Evolutionary conservation across 2,888 invertebrate species (phyloP).

Genomic region (Diaphora mendica): DNA sequence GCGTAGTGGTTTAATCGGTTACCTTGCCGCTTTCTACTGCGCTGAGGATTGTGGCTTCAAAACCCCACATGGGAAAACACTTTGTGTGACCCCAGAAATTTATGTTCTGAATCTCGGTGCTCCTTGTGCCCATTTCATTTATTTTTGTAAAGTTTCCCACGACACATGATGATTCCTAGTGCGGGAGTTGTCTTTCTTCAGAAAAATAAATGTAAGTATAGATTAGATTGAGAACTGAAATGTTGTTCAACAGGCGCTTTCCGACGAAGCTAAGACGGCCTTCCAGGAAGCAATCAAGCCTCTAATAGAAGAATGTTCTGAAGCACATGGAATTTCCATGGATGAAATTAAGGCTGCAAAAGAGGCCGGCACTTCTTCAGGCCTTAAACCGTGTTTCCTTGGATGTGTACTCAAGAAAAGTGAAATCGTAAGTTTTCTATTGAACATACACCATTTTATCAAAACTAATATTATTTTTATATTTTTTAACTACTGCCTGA

Average conservation of each 20-base stretch:
- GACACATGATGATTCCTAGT: too few species aligned
- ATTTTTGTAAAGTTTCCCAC: too few species aligned
- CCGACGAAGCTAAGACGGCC: constrained; percentile 16
- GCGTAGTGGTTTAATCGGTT: too few species aligned
- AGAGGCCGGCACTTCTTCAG: constrained; percentile 3
- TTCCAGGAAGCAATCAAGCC: constrained; percentile 23
- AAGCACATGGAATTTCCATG: constrained; percentile 19
- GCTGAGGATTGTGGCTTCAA: too few species aligned
- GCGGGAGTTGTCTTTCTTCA: too few species aligned
- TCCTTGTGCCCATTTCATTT: too few species aligned
- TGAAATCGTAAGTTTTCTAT: constrained; percentile 39
- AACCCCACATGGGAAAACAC: too few species aligned
- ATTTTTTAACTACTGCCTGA: too few species aligned
- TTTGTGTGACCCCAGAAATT: too few species aligned
- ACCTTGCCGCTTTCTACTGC: too few species aligned
- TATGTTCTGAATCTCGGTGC: too few species aligned
- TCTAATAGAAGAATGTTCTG: constrained; percentile 26
- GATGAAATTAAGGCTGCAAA: constrained; percentile 26
- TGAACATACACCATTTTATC: not conserved
- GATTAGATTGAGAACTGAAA: not conserved
- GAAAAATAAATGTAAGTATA: not conserved
- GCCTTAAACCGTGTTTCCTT: constrained; percentile 38
- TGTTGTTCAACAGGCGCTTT: constrained; percentile 24
- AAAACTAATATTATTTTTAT: too few species aligned
- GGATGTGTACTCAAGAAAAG: constrained; percentile 41